Percentiles rank a stretch among this genome's conserved stretches.
These are phyloP conservation scores for Thryonomys swinderianus DNA, from an alignment of 2,113 vertebrate genomes.

Conservation along the genomic window DNA sequence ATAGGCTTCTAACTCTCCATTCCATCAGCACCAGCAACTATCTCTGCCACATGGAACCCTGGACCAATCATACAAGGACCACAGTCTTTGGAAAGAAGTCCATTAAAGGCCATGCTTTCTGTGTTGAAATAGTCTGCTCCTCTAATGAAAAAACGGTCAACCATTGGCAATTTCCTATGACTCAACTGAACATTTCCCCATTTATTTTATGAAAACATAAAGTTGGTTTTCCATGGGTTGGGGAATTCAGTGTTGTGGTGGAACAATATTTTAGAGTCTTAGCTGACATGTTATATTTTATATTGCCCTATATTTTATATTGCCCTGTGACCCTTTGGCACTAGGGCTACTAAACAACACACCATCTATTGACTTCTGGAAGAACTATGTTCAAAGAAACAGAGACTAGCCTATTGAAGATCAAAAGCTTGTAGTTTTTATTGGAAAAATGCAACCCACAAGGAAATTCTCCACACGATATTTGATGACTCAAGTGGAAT, in stretches of 20 bases:
- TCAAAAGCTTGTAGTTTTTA: background rate
- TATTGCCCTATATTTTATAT: background rate
- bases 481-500: background rate
- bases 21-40: no score
- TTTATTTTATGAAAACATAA: slow-evolving; percentile 30
- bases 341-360: background rate
- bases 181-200: background rate
- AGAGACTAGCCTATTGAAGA: background rate
- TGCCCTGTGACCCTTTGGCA: background rate
- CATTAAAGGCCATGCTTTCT: background rate
- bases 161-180: background rate
- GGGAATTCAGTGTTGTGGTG: background rate
- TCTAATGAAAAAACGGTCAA: background rate
- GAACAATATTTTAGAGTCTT: background rate
- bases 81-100: background rate
- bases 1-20: background rate
- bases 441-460: background rate
- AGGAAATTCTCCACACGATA: background rate
- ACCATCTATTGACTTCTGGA: background rate
- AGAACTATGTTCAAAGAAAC: background rate
- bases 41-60: background rate
- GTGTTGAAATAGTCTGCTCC: background rate
- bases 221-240: background rate
- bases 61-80: background rate
- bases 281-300: background rate